A percentile compares a stretch with the other conserved stretches of the same genome.
Evolutionary conservation across 1,140 invertebrate genomes (phyloP).

Genomic region (Aphelinus atriplicis): DNA sequence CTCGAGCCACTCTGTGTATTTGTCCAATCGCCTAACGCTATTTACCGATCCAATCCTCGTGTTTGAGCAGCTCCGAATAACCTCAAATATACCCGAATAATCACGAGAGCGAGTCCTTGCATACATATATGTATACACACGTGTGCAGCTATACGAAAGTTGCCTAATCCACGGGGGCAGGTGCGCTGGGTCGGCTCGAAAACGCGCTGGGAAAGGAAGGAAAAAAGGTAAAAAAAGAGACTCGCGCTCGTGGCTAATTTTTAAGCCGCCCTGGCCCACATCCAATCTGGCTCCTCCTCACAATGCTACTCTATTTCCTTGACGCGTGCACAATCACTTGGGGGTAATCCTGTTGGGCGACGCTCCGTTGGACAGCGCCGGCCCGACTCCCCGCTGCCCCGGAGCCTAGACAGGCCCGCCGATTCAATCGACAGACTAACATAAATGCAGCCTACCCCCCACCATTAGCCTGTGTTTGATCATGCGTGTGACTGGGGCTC

Average conservation of each 20-base stretch:
- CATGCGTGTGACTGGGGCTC: no score
- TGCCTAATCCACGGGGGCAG: conserved; percentile 40
- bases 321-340: conserved; percentile 64
- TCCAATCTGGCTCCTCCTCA: conserved; percentile 49
- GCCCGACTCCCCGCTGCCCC: conserved; percentile 50
- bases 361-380: conserved; percentile 51
- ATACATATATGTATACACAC: neutral
- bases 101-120: neutral
- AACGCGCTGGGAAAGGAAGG: conserved; percentile 16
- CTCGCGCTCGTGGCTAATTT: conserved; percentile 55
- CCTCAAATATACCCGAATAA: neutral
- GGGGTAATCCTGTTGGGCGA: conserved; percentile 60
- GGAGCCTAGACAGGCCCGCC: neutral
- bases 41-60: conserved; percentile 23
- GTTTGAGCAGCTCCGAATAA: neutral
- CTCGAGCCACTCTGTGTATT: neutral
- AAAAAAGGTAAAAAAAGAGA: conserved; percentile 44
- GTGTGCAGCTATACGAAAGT: conserved; percentile 21
- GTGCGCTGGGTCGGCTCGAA: conserved; percentile 34
- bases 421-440: no score
- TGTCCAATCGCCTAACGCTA: conserved; percentile 9
- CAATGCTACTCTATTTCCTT: conserved; percentile 62
- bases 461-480: no score
- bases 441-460: no score
- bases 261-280: conserved; percentile 45